These are phyloP conservation scores for Dendroctonus ponderosae DNA, from an alignment of 1,140 invertebrate genomes.

Conservation along the genomic window DNA sequence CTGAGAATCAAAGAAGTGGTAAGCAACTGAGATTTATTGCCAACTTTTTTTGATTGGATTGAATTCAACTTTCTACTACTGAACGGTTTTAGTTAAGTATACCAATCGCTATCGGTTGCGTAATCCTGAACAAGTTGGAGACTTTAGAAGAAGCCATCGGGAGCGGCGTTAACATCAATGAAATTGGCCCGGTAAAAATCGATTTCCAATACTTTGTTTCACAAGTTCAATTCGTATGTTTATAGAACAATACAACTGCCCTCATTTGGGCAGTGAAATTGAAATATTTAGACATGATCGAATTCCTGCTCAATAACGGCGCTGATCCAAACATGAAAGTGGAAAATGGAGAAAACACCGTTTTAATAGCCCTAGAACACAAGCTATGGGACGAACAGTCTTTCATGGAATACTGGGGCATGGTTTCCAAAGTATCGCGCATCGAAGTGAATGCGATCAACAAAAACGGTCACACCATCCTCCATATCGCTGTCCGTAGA, in stretches of 20 bases:
- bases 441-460: constrained; percentile 46
- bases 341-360: constrained; percentile 46
- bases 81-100: constrained; percentile 34
- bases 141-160: constrained; percentile 35
- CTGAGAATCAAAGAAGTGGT: constrained; percentile 42
- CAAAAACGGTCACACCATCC: constrained; percentile 44
- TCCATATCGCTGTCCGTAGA: constrained; percentile 47
- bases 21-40: too few species aligned
- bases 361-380: constrained; percentile 47
- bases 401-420: constrained; percentile 47
- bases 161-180: constrained; percentile 40
- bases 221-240: constrained; percentile 6
- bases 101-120: constrained; percentile 38
- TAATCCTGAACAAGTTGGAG: constrained; percentile 40
- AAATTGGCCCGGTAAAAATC: constrained; percentile 36
- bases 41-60: constrained; percentile 12
- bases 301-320: constrained; percentile 44
- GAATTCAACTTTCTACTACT: constrained; percentile 4
- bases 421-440: constrained; percentile 28
- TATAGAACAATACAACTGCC: constrained; percentile 45
- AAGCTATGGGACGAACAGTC: constrained; percentile 47
- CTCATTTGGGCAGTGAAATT: constrained; percentile 49
- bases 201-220: background rate
- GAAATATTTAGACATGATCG: constrained; percentile 47
- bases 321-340: constrained; percentile 45